Percentiles rank a stretch among this genome's conserved stretches.
These are phyloP conservation scores for Notolepis coatsorum DNA, from an alignment of 2,797 vertebrate genomes.

Conservation along the genomic window DNA sequence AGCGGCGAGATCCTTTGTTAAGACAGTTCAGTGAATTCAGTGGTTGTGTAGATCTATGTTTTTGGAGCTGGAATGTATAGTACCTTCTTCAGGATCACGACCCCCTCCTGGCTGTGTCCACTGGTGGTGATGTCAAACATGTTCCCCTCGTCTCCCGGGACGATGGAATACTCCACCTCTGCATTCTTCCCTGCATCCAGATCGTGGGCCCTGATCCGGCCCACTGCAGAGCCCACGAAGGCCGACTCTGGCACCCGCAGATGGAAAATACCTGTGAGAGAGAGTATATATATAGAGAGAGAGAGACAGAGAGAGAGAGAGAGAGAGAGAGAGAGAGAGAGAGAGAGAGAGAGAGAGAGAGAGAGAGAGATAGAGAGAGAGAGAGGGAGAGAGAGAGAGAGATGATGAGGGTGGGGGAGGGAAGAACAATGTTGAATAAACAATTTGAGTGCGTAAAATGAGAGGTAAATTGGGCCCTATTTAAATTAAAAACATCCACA, in stretches of 20 bases:
- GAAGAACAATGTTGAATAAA: too few species aligned
- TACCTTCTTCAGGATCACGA: conserved; percentile 92
- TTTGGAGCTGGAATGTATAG: not conserved
- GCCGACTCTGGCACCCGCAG: conserved; percentile 89
- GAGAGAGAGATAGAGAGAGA: not conserved
- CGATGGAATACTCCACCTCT: conserved; percentile 89
- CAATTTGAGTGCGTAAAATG: too few species aligned
- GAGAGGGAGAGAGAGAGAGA: conserved; percentile 9
- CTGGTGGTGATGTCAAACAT: conserved; percentile 89
- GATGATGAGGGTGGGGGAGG: conserved; percentile 1
- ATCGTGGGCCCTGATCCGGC: conserved; percentile 90
- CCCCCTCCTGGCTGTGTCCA: conserved; percentile 88
- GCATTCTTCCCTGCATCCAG: conserved; percentile 90
- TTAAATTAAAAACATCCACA: too few species aligned
- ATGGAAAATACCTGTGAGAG: conserved; percentile 91
- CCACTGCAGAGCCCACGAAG: conserved; percentile 85
- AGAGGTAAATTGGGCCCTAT: too few species aligned
- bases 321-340: conserved; percentile 1
- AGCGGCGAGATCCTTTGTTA: too few species aligned
- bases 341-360: not conserved
- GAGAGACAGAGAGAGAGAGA: too few species aligned
- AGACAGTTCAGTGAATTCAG: too few species aligned
- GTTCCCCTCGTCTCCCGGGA: conserved; percentile 91
- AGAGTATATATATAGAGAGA: not conserved
- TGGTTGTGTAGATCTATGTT: too few species aligned